phyloP scores from a whole-genome alignment of 2,888 invertebrate genomes.

The Melieria picta region DNA sequence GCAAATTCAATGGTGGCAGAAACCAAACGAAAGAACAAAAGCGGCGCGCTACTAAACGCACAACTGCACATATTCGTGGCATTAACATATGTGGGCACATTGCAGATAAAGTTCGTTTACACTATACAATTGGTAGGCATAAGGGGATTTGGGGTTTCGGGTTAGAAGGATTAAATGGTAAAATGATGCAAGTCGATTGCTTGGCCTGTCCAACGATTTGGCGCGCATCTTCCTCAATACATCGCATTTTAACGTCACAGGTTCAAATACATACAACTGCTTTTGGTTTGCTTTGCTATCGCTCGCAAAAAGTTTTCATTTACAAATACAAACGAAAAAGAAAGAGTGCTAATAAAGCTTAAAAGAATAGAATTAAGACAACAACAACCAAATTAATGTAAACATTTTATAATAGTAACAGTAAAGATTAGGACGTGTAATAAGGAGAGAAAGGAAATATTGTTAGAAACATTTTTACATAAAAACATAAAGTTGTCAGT shows the following conservation, averaged over 20 bases:
- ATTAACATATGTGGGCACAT: too few species aligned
- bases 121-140: too few species aligned
- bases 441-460: background rate
- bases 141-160: too few species aligned
- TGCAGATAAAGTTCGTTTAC: too few species aligned
- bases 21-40: slow-evolving; percentile 9
- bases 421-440: slow-evolving; percentile 22
- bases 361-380: slow-evolving; percentile 25
- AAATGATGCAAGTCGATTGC: background rate
- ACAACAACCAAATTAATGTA: slow-evolving; percentile 28
- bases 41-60: background rate
- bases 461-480: too few species aligned
- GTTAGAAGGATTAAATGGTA: too few species aligned
- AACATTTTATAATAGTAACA: background rate
- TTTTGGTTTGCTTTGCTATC: slow-evolving; percentile 28
- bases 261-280: slow-evolving; percentile 52
- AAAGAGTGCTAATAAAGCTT: slow-evolving; percentile 4
- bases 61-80: too few species aligned
- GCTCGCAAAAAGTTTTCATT: background rate
- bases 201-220: slow-evolving; percentile 37
- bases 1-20: background rate
- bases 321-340: background rate
- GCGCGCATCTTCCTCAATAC: slow-evolving; percentile 54
- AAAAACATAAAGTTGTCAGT: too few species aligned
- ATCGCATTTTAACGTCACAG: slow-evolving; percentile 58